These are phyloP conservation scores for Rhopalosiphum padi DNA, from an alignment of 1,140 invertebrate species.

Conservation along the genomic window DNA sequence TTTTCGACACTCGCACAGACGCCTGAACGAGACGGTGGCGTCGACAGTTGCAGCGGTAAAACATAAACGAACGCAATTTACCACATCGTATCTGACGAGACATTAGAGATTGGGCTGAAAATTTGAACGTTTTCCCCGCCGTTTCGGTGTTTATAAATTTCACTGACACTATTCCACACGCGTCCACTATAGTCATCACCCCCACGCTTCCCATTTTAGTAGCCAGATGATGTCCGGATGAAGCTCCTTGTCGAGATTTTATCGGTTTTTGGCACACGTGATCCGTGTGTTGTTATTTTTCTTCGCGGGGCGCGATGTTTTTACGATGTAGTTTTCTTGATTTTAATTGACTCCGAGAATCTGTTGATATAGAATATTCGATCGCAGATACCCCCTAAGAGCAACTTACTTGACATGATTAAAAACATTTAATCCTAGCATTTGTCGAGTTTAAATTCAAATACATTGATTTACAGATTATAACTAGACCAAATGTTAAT, in stretches of 20 bases:
- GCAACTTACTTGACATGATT: background rate
- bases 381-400: background rate
- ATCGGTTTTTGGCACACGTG: background rate
- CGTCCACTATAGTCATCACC: background rate
- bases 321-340: background rate
- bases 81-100: background rate
- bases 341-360: background rate
- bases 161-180: background rate
- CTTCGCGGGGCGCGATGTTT: background rate
- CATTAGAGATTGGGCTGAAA: background rate
- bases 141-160: background rate
- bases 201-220: background rate
- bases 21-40: background rate
- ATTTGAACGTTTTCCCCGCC: background rate
- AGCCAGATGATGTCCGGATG: background rate
- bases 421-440: background rate
- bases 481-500: no score
- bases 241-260: background rate
- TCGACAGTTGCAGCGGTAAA: background rate
- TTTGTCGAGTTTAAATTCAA: no score
- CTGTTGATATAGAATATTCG: background rate
- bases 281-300: background rate
- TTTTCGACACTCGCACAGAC: constrained; percentile 2
- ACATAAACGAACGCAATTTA: background rate
- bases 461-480: no score